phyloP scores from a whole-genome alignment of 1,140 invertebrate species.

The Musca domestica region DNA sequence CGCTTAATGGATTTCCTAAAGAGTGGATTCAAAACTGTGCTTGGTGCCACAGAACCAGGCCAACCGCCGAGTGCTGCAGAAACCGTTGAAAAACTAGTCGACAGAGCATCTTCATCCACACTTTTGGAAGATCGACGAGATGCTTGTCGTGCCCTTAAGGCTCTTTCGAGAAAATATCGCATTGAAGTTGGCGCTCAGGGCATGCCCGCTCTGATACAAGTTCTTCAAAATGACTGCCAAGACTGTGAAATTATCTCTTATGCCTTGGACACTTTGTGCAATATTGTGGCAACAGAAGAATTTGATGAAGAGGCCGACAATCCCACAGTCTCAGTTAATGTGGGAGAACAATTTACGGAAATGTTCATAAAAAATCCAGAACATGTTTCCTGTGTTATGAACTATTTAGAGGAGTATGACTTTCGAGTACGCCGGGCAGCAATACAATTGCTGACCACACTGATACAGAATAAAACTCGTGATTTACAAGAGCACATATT shows the following conservation, averaged over 20 bases:
- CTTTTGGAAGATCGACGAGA: constrained; percentile 92
- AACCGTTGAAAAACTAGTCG: constrained; percentile 90
- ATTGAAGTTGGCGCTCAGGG: constrained; percentile 94
- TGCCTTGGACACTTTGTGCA: constrained; percentile 87
- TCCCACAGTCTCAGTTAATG: constrained; percentile 61
- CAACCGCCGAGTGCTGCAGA: constrained; percentile 76
- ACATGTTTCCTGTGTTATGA: constrained; percentile 81
- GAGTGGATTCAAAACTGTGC: constrained; percentile 83
- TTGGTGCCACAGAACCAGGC: constrained; percentile 74
- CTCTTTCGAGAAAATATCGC: constrained; percentile 88
- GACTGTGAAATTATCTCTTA: constrained; percentile 92
- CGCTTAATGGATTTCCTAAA: constrained; percentile 78
- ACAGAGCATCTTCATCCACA: constrained; percentile 88
- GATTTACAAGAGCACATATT: constrained; percentile 95
- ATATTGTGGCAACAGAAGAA: constrained; percentile 81
- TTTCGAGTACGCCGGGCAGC: constrained; percentile 85
- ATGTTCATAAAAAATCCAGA: constrained; percentile 94
- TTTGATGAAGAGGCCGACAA: constrained; percentile 79
- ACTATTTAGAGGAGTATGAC: constrained; percentile 93
- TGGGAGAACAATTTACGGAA: constrained; percentile 95
- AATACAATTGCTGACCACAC: constrained; percentile 78
- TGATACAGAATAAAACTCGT: constrained; percentile 79
- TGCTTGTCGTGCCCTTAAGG: constrained; percentile 92
- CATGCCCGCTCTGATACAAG: constrained; percentile 77
- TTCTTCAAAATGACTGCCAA: constrained; percentile 77